Base-by-base conservation (phyloP, 1,140 invertebrate genomes). In the Idris sp. region DNA sequence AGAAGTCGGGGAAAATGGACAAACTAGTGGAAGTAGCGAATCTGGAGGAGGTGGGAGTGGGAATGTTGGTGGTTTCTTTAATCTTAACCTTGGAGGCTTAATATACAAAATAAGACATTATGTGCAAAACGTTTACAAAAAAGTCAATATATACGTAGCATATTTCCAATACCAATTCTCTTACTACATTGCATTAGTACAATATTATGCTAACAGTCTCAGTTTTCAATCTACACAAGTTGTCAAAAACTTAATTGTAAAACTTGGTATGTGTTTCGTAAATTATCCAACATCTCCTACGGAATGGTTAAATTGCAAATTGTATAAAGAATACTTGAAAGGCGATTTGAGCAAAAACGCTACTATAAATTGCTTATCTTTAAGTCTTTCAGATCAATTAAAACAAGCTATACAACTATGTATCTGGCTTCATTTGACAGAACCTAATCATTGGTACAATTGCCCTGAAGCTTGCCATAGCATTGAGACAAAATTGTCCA, bases 381-480 rank as follows among this genome's bases (percentile, higher is more conserved):
- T 56, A 19, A 19, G 16, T 19, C 15, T 16, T 0, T 9, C 11
- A 19, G 4, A 5, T 0, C 41, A 56, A 22, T 13, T 56, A 4
- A n/a, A 19, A 43, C 7, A 30, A 9, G 9, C 26, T n/a, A n/a
- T 56, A 31, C 11, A 8, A 43, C 28, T 18, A 13, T 56, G 51
- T 33, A 4, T 56, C 0, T 56, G 51, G 51, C 13, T 56, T 19
- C 26, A 56, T 41, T 11, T 31, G 2, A 25, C 19, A 1, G 13
- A 6, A n/a, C 15, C 25, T 8, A 41, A 31, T 19, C 9, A 31
- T 13, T 56, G 51, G 51, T 56, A 56, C n/a, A 56, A 56, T 19
- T 56, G 51, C 31, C 51, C 51, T 0, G 51, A 56, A 56, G 51
- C 26, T 8, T 56, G 51, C 22, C 38, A 19, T 6, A 41, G 25